Evolutionary conservation across 2,113 vertebrate species (phyloP).

Genomic region (Perca schrenkii): DNA sequence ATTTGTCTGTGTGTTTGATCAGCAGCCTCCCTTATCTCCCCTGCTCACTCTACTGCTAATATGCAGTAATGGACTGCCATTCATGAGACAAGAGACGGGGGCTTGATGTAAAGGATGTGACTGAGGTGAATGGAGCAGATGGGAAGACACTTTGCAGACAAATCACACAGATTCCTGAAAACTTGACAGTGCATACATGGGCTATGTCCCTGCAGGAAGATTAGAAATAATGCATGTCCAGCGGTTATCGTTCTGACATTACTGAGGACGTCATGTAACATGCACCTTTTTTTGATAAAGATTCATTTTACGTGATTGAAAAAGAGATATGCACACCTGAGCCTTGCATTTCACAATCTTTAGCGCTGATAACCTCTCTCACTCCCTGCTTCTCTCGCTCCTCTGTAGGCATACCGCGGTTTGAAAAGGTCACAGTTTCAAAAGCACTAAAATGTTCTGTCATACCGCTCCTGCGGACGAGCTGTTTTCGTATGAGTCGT

Average conservation of each 20-base stretch:
- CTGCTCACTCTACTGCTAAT: constrained; percentile 78
- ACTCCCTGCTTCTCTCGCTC: constrained; percentile 5
- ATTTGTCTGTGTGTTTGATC: constrained; percentile 84
- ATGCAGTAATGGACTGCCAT: constrained; percentile 80
- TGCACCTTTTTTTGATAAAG: neutral
- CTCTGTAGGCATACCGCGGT: neutral
- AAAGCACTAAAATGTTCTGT: too few relatives aligned
- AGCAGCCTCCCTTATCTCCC: constrained; percentile 76
- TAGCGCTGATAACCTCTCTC: constrained; percentile 17
- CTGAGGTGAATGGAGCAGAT: constrained; percentile 67
- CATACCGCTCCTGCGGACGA: too few relatives aligned
- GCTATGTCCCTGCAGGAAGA: neutral
- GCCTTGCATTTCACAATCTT: constrained; percentile 26
- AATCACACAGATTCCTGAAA: constrained; percentile 53
- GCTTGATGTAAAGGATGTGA: constrained; percentile 75
- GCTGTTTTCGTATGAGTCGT: too few relatives aligned
- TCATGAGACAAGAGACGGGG: constrained; percentile 71
- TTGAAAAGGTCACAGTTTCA: too few relatives aligned
- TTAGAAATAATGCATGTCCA: constrained; percentile 20
- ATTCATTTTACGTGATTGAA: constrained; percentile 11
- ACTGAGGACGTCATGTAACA: neutral
- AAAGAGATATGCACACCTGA: constrained; percentile 5
- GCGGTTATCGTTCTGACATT: constrained; percentile 15
- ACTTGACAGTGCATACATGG: neutral
- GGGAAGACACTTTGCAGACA: constrained; percentile 57